Evolutionary conservation across 2,113 vertebrate species (phyloP), one percentile per base, ranked within the genome.

Genomic region (Ctenomys sociabilis): DNA sequence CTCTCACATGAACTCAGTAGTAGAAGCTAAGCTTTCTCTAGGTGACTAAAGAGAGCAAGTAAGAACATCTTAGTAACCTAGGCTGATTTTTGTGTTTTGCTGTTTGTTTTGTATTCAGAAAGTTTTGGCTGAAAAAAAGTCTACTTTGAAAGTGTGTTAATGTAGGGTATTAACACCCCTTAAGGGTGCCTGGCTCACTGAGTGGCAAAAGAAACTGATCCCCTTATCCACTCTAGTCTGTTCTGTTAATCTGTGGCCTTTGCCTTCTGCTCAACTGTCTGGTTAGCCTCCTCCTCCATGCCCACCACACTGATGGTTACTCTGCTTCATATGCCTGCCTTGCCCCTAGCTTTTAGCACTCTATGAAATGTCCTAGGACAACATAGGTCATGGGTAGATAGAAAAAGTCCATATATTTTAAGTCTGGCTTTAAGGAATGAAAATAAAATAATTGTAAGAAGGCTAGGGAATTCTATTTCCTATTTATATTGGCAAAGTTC

Each of bases 381-480:
- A n/a, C 6, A 19, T n/a, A 80, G n/a, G 16, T 89, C 30, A 63
- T 43, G 30, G 9, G 24, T 77, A 78, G 35, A 2, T 93, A 61
- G 45, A 63, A 92, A 72, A 64, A 30, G 17, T 73, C 89, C 13
- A 52, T 93, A 7, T 35, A 95, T 93, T 84, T 88, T 85, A 73
- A 93, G 30, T 68, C 61, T 89, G 43, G 12, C n/a, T 89, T 7
- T 26, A 26, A 91, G 13, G 21, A 93, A 85, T 89, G 40, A 84
- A 90, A 92, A n/a, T 94, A 84, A 35, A 83, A 13, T 66, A 63
- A 89, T 66, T 83, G 14, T 95, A 12, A 68, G 40, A 85, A 93
- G 0, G 11, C 49, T 83, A 81, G 68, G 19, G 19, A 91, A 83
- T 86, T 93, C 49, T 8, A 90, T 88, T 77, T 57, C 78, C 78